Evolutionary conservation across 1,140 invertebrate species (phyloP).

Genomic region (Panagrolaimus sp.): DNA sequence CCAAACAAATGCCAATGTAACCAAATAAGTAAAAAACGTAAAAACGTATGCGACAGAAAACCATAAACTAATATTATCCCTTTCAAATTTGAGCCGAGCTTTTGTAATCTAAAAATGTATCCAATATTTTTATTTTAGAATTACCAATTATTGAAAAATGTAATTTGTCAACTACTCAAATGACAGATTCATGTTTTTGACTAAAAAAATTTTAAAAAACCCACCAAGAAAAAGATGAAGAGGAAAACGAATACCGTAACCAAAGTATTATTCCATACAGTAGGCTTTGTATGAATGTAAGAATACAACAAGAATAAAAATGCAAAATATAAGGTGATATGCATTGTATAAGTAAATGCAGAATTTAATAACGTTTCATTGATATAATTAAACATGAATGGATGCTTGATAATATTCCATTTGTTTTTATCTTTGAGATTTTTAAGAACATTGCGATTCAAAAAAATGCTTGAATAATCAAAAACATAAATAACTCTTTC

Average conservation of each 20-base stretch:
- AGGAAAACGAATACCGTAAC: slow-evolving; percentile 39
- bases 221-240: slow-evolving; percentile 47
- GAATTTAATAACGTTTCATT: slow-evolving; percentile 42
- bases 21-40: slow-evolving; percentile 35
- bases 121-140: slow-evolving; percentile 21
- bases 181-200: not conserved
- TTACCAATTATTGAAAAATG: not conserved
- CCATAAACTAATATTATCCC: slow-evolving; percentile 36
- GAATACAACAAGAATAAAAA: slow-evolving; percentile 46
- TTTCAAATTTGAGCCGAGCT: slow-evolving; percentile 40
- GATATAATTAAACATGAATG: slow-evolving; percentile 42
- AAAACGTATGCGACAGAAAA: slow-evolving; percentile 44
- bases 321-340: slow-evolving; percentile 41
- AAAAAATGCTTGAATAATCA: not conserved
- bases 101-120: slow-evolving; percentile 39
- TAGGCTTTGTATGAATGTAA: slow-evolving; percentile 37
- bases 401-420: slow-evolving; percentile 43
- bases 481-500: slow-evolving; percentile 11
- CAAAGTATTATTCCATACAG: slow-evolving; percentile 40
- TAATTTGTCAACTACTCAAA: too few species aligned
- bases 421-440: slow-evolving; percentile 35
- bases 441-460: slow-evolving; percentile 1
- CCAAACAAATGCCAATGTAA: slow-evolving; percentile 47
- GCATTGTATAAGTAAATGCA: slow-evolving; percentile 39
- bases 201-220: not conserved